Evolutionary conservation across 2,113 vertebrate species (phyloP), one percentile per base, ranked within the genome.

Genomic region (Todiramphus chloris): DNA sequence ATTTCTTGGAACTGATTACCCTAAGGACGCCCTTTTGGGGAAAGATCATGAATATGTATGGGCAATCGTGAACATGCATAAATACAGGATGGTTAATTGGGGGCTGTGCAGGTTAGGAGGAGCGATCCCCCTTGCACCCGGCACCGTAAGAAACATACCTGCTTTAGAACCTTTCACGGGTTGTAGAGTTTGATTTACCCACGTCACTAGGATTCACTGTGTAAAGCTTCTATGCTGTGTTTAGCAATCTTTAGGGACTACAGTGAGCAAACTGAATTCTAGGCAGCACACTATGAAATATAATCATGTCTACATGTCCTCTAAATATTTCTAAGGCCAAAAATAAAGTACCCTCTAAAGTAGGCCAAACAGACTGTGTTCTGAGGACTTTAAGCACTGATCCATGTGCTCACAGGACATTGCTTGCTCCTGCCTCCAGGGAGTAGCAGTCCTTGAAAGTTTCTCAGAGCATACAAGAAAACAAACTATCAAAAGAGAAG

Each of bases 171-270:
- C 41, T 41, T 41, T 41, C 41, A 13, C 11, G 13, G 13, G 5
- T 41, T 41, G 41, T 41, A 41, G 41, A 41, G 41, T 41, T 41
- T 41, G 13, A 41, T 41, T 41, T 41, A 11, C 41, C 12, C 41
- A 41, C 13, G 11, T 41, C 41, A 41, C 41, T 41, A 53, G 51
- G 51, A 81, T 70, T 66, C 1, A 0, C 58, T 0, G 0, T 14
- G 9, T 39, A 56, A 63, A 92, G 17, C 33, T 88, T 69, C 63
- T 70, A 50, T 44, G 37, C 2, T 56, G 12, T 39, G 9, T 55
- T 83, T 76, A 93, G 68, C 33, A 13, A 11, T 73, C 58, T 77
- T 9, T 41, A 89, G 64, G 46, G 37, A 70, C 46, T 56, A 8
- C 0, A 2, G 24, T 33, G 85, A 90, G 59, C 16, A 68, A 68